Conservation (phyloP, 2,113 vertebrate species). For the Callithrix jacchus region DNA sequence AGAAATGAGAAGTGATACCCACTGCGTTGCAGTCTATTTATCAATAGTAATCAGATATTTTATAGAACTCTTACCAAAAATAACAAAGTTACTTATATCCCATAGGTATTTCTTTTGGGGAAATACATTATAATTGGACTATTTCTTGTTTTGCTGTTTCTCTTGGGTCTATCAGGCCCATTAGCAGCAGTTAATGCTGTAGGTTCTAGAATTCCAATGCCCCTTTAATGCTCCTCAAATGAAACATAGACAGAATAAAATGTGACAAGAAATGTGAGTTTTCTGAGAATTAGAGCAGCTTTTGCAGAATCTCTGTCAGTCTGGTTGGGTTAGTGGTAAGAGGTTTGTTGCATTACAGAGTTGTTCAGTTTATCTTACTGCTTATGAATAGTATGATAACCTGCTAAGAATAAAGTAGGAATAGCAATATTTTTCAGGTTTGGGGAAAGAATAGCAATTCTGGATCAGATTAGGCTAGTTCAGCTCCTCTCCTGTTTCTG, state of each 20-base stretch:
- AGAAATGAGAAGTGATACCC: neutral
- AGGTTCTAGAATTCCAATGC: constrained; percentile 60
- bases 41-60: constrained; percentile 13
- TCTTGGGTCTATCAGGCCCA: neutral
- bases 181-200: constrained; percentile 50
- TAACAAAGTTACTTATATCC: neutral
- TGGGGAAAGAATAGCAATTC: neutral
- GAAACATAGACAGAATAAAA: constrained; percentile 37
- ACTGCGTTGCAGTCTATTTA: neutral
- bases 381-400: neutral
- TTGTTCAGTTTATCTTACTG: neutral
- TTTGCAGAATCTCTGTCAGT: constrained; percentile 52
- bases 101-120: neutral
- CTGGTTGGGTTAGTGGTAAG: constrained; percentile 5
- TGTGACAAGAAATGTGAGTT: constrained; percentile 47
- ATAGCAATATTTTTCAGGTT: constrained; percentile 23
- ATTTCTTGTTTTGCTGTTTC: constrained; percentile 14
- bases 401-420: neutral
- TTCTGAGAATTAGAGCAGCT: constrained; percentile 35
- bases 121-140: constrained; percentile 19
- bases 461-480: neutral
- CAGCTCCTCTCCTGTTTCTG: neutral
- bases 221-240: constrained; percentile 64
- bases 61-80: neutral
- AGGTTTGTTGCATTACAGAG: neutral